phyloP scores from a whole-genome alignment of 2,113 vertebrate species.

The Urocitellus parryii region DNA sequence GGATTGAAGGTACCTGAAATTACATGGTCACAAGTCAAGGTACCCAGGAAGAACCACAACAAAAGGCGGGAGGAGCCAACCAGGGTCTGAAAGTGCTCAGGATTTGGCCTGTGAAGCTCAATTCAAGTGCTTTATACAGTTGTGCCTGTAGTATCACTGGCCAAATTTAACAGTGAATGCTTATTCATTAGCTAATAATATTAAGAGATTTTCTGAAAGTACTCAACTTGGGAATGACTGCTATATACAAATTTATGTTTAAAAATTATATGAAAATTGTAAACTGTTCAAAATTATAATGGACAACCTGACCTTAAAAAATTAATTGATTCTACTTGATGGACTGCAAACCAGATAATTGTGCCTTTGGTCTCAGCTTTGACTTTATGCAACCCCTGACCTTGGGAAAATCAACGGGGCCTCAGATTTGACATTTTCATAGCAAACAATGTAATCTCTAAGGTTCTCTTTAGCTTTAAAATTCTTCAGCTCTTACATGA shows the following conservation, averaged over 20 bases:
- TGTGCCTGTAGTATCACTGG: not conserved
- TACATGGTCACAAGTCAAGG: not conserved
- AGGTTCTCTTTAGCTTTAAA: not conserved
- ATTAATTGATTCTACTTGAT: not conserved
- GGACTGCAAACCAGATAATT: not conserved
- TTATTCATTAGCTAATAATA: not conserved
- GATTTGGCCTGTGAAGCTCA: not conserved
- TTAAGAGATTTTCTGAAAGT: not conserved
- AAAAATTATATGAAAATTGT: not conserved
- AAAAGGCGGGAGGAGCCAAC: not conserved
- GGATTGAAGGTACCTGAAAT: not conserved
- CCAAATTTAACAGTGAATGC: not conserved
- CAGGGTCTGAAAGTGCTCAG: not conserved
- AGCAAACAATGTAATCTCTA: not conserved
- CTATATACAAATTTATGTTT: not conserved
- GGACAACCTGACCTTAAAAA: not conserved
- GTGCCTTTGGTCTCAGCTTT: not conserved
- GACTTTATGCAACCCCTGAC: not conserved
- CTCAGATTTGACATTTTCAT: not conserved
- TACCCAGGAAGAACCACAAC: not conserved
- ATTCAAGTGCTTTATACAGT: not conserved
- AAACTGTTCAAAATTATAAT: conserved; percentile 7
- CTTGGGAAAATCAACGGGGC: not conserved
- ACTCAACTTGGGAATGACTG: not conserved
- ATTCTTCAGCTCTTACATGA: not conserved